Base-by-base conservation (phyloP, 1,140 invertebrate species). In the Euura lappo region DNA sequence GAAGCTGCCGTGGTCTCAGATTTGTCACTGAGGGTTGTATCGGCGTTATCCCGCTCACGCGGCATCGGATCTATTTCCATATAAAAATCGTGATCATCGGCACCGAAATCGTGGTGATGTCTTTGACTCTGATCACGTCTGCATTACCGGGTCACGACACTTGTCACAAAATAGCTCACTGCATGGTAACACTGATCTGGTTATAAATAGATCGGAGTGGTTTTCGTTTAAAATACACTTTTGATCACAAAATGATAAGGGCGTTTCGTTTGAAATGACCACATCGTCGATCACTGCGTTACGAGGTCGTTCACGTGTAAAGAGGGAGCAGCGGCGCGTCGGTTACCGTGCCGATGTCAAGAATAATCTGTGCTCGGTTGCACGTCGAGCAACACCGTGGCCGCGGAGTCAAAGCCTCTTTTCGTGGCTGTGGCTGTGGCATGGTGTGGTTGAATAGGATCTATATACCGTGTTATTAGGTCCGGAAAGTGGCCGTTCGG, bases 381-480 rank as follows among this genome's bases (percentile, higher is more conserved):
- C 51, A n/a, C 51, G 51, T 60, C 51, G 51, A 60, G 51, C 51
- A 60, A 6, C 51, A 60, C 51, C 51, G 51, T 60, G 10, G 51
- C 51, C 51, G 51, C 5, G 8, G 8, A 60, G 51, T 60, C 51
- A 60, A 60, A 60, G 51, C 51, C 51, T 60, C 51, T 60, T n/a
- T 60, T 60, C 8, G 51, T 60, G 51, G 51, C 51, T 28, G 51
- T 60, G 51, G 51, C 51, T 60, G 51, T 60, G 51, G 51, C 51
- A 8, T 60, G 51, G 51, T 60, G 51, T 60, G 51, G 51, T 60
- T 60, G 13, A 60, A 60, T 60, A n/a, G 51, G 51, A 60, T 60
- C 51, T 60, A 60, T 60, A 60, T 60, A 60, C 3, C 51, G 51
- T 60, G 13, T 60, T 60, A 60, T 60, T 60, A 60, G 51, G 51